Evolutionary conservation across 1,140 invertebrate species (phyloP).

Genomic region (Caenorhabditis inopinata): DNA sequence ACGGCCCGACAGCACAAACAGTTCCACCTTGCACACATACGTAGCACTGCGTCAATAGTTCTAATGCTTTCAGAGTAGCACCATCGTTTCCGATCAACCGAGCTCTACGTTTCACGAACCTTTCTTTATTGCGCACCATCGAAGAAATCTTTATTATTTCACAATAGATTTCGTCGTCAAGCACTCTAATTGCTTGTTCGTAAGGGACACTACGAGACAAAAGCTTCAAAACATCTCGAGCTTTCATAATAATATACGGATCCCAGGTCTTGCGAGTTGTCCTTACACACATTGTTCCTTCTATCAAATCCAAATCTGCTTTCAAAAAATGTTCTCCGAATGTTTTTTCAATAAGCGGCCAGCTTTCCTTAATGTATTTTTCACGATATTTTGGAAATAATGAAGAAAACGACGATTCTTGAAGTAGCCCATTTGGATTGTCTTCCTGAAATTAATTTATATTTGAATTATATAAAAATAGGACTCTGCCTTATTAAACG

Average conservation of each 20-base stretch:
- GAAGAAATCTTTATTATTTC: slow-evolving; percentile 97
- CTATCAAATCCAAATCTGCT: slow-evolving; percentile 82
- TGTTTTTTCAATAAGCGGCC: slow-evolving; percentile 87
- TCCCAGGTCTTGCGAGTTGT: slow-evolving; percentile 98
- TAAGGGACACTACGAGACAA: slow-evolving; percentile 92
- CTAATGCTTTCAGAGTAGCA: slow-evolving; percentile 93
- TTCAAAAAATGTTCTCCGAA: slow-evolving; percentile 74
- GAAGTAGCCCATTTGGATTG: slow-evolving; percentile 78
- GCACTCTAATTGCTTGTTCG: slow-evolving; percentile 76
- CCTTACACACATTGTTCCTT: slow-evolving; percentile 86
- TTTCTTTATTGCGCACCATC: slow-evolving; percentile 83
- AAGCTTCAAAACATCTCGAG: slow-evolving; percentile 91
- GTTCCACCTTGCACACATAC: slow-evolving; percentile 89
- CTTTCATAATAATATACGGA: slow-evolving; percentile 94
- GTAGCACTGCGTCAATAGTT: slow-evolving; percentile 95
- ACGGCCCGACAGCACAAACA: slow-evolving; percentile 91
- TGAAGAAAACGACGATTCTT: slow-evolving; percentile 79
- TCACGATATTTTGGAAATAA: slow-evolving; percentile 90
- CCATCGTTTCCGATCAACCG: slow-evolving; percentile 93
- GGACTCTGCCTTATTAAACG: slow-evolving; percentile 74
- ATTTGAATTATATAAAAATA: not conserved
- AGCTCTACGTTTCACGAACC: slow-evolving; percentile 92
- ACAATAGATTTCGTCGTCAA: slow-evolving; percentile 84
- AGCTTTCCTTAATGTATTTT: slow-evolving; percentile 90
- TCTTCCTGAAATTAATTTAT: slow-evolving; percentile 71